phyloP scores from a whole-genome alignment of 2,113 vertebrate genomes.

The Gambusia holbrooki region DNA sequence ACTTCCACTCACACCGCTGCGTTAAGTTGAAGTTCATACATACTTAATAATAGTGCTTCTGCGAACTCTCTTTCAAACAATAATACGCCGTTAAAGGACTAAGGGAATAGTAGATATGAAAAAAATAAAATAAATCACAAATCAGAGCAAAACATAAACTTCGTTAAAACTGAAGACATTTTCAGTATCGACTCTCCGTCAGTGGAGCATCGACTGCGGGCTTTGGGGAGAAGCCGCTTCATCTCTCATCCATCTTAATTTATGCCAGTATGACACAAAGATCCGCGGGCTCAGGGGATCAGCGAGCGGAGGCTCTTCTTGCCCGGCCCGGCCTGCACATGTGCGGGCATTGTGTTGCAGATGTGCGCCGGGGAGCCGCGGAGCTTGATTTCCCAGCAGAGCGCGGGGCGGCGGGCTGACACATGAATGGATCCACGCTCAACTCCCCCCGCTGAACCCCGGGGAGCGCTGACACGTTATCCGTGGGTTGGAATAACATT shows the following conservation, averaged over 20 bases:
- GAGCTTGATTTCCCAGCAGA: constrained; percentile 89
- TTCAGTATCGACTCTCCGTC: constrained; percentile 88
- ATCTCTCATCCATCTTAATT: constrained; percentile 99
- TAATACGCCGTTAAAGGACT: neutral
- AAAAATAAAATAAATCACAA: too few species aligned
- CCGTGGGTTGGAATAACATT: constrained; percentile 87
- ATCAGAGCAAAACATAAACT: neutral
- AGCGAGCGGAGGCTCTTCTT: constrained; percentile 31
- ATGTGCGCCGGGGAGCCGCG: constrained; percentile 83
- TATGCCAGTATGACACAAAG: constrained; percentile 95
- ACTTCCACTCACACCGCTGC: too few species aligned
- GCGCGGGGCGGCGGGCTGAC: constrained; percentile 78
- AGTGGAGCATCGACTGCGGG: constrained; percentile 85
- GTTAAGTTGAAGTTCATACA: neutral
- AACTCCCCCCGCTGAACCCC: constrained; percentile 80
- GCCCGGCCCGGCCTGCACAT: constrained; percentile 78
- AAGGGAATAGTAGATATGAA: neutral
- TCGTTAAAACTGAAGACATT: constrained; percentile 25
- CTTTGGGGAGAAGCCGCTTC: constrained; percentile 83
- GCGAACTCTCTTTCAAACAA: neutral
- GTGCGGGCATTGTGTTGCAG: constrained; percentile 93
- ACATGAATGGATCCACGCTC: constrained; percentile 86
- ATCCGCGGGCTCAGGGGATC: constrained; percentile 86
- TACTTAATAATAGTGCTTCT: neutral
- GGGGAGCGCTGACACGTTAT: constrained; percentile 92